phyloP scores from a whole-genome alignment of 2,888 invertebrate species.

The Nasonovia ribisnigri region DNA sequence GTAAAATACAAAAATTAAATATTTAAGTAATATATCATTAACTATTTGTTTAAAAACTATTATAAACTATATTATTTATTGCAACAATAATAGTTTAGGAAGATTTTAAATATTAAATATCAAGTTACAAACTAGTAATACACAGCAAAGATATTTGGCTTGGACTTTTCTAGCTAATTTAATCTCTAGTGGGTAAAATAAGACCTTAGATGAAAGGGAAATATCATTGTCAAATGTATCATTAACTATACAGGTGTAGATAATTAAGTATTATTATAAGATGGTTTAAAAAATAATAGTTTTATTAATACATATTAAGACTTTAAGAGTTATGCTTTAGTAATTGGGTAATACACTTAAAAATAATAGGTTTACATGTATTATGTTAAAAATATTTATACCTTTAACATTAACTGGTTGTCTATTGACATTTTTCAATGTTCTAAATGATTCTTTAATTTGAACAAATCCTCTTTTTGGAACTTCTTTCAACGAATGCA shows the following conservation, averaged over 20 bases:
- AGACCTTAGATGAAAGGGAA: no score
- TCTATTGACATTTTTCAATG: slow-evolving; percentile 63
- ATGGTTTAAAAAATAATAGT: background rate
- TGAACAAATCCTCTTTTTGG: slow-evolving; percentile 65
- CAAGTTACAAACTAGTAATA: background rate
- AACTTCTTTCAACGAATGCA: slow-evolving; percentile 63
- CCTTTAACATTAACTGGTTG: slow-evolving; percentile 43
- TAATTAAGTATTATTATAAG: no score
- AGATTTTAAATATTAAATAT: background rate
- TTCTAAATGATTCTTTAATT: slow-evolving; percentile 67
- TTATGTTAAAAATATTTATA: background rate
- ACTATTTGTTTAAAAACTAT: background rate
- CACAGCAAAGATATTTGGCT: background rate
- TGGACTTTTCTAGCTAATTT: no score
- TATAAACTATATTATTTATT: background rate
- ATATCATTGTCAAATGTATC: no score
- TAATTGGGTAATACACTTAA: background rate
- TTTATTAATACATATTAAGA: background rate
- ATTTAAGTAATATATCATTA: background rate
- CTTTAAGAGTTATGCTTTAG: background rate
- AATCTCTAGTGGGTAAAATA: no score
- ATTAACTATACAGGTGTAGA: no score
- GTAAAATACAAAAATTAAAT: background rate
- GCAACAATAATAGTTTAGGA: background rate
- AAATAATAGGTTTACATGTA: background rate